Base-by-base conservation (phyloP, 2,797 vertebrate species). In the Microctenopoma steveboyesi region DNA sequence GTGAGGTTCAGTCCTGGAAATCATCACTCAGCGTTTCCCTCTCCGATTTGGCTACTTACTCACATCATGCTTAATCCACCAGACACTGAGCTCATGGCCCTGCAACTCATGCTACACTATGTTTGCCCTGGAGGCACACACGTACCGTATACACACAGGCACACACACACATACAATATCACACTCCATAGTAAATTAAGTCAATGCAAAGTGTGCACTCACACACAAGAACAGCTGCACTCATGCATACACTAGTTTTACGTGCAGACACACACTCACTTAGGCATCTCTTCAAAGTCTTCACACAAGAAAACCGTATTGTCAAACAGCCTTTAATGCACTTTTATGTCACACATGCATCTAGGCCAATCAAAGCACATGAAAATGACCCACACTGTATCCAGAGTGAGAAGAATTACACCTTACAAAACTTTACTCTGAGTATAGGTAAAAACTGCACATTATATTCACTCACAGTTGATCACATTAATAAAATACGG, bases 11-110 rank as follows among this genome's bases (percentile, higher is more conserved):
- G 64, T 75, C 69, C 73, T 83, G 56, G 68, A 88, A 82, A 83
- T 67, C 81, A 81, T 88, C 81, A 63, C 82, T 87, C 77, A 82
- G 80, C 72, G 18, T 81, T 82, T 82, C 63, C 65, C 58, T 55
- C 55, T 58, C 55, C 54, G 64, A 76, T 69, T 75, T 56, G 72
- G 72, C 80, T 84, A 81, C 83, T 81, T 84, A 81, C 74, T 86
- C 74, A 67, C 69, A 55, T 66, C 35, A 4, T 33, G 15, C 72
- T 82, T 79, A 86, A 86, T 86, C 84, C 82, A 72, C 62, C 80
- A 77, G 74, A 72, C 82, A 79, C 70, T 74, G 65, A 77, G 76
- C 75, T 85, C 74, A 74, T 45, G 43, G 64, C 76, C 58, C 56
- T 67, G 61, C 80, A 74, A 72, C 72, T 74, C 75, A 56, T 46